phyloP scores from a whole-genome alignment of 2,797 vertebrate genomes.

The Smutsia gigantea region DNA sequence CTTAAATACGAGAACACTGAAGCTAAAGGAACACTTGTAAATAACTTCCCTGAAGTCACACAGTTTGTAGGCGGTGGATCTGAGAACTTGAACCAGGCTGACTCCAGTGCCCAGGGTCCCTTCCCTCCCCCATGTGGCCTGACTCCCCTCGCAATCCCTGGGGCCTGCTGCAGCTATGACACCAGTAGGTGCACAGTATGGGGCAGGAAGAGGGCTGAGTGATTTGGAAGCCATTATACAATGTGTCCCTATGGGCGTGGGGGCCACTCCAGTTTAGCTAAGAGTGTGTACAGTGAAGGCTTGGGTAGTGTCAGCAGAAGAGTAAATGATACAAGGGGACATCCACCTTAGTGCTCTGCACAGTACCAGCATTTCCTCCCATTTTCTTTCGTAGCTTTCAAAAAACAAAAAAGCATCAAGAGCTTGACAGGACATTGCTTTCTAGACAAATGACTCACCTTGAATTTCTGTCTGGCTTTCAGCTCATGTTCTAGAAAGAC shows the following conservation, averaged over 20 bases:
- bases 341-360: neutral
- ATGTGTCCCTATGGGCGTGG: neutral
- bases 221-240: neutral
- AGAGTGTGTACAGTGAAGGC: neutral
- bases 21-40: neutral
- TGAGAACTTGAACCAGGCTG: neutral
- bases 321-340: fast-evolving
- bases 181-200: neutral
- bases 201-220: neutral
- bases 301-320: fast-evolving
- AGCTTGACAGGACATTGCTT: neutral
- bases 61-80: fast-evolving
- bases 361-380: fast-evolving
- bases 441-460: neutral
- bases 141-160: too few species aligned
- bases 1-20: neutral
- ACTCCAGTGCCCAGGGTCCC: neutral
- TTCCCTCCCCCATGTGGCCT: neutral
- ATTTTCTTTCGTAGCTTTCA: neutral
- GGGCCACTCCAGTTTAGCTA: neutral
- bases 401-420: neutral
- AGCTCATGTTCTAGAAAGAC: neutral
- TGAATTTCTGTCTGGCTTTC: neutral
- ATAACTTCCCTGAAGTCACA: neutral
- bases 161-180: neutral